Conservation (phyloP, 2,797 vertebrate species). For the Coranthus polyacanthus region DNA sequence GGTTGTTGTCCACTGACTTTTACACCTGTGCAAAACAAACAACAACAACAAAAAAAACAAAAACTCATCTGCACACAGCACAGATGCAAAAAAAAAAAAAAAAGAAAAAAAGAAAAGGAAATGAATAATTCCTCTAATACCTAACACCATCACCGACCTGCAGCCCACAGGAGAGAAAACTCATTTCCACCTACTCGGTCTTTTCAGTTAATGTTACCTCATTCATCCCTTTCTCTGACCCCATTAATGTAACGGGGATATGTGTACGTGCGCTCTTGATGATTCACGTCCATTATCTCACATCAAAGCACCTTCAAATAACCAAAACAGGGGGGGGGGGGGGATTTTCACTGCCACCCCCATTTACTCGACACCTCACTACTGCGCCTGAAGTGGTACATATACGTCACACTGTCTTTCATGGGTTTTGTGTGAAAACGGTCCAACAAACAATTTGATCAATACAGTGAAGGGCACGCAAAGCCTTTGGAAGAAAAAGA, state of each 20-base stretch:
- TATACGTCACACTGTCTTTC: too few species aligned
- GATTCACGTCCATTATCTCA: conserved; percentile 73
- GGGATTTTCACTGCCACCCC: conserved; percentile 11
- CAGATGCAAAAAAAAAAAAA: conserved; percentile 1
- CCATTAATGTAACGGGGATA: conserved; percentile 33
- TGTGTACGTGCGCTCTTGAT: neutral
- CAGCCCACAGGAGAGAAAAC: conserved; percentile 4
- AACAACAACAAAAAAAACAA: too few species aligned
- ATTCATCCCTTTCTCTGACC: conserved; percentile 36
- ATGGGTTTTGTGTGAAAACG: conserved; percentile 19
- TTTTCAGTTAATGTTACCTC: conserved; percentile 21
- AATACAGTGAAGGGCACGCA: too few species aligned
- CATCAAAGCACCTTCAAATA: conserved; percentile 55
- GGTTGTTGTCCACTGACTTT: too few species aligned
- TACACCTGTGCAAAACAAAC: too few species aligned
- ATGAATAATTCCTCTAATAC: conserved; percentile 17
- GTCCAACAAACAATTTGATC: too few species aligned
- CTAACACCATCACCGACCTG: conserved; percentile 1
- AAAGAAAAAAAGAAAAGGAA: too few species aligned
- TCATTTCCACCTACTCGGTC: conserved; percentile 27
- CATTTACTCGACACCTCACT: too few species aligned
- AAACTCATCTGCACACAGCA: neutral
- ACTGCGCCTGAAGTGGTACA: too few species aligned
- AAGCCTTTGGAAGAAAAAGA: too few species aligned
- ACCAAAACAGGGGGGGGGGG: conserved; percentile 12